Base-by-base conservation (phyloP, 2,888 invertebrate genomes). In the Plebejus anna region DNA sequence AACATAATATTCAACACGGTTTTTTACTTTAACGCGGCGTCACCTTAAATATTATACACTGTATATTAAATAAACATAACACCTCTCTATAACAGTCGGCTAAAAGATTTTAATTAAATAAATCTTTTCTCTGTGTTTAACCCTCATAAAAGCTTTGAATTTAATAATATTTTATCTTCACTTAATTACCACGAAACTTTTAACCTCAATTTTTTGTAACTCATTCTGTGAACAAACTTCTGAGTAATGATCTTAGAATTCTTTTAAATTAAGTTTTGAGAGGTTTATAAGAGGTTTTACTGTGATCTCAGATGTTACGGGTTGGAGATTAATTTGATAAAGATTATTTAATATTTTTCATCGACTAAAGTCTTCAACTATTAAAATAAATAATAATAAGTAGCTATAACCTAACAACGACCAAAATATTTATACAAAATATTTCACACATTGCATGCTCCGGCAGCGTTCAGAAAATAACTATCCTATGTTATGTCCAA, bases 401-500 rank as follows among this genome's bases (percentile, higher is more conserved):
- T 61, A 9, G 4, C 3, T 28, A 28, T 61, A 28, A 28, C 61
- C 11, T 11, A 11, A n/a, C 28, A 32, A 66, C 28, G 61, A 32
- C 61, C 3, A 11, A 66, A 66, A 2, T 32, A 32, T 32, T 32
- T 9, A 11, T 66, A 66, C 11, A 66, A 66, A 32, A 32, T 66
- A 66, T 66, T 13, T 66, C 66, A 66, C 32, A 11, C 66, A 66
- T 66, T 36, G 66, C 66, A 66, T 66, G 66, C 66, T 36, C 36
- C 32, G 36, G 66, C 66, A 32, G 13, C 13, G 66, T 66, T 66
- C 66, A 66, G 66, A 66, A 66, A 71, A 42, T 42, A 71, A 22
- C 42, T 71, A 71, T 71, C 71, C 42, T 42, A 71, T 4, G 22
- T 42, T 66, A 66, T 71, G 71, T 38, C 71, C 71, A 42, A 71